phyloP scores from a whole-genome alignment of 2,113 vertebrate species.

The Coreoperca whiteheadi region DNA sequence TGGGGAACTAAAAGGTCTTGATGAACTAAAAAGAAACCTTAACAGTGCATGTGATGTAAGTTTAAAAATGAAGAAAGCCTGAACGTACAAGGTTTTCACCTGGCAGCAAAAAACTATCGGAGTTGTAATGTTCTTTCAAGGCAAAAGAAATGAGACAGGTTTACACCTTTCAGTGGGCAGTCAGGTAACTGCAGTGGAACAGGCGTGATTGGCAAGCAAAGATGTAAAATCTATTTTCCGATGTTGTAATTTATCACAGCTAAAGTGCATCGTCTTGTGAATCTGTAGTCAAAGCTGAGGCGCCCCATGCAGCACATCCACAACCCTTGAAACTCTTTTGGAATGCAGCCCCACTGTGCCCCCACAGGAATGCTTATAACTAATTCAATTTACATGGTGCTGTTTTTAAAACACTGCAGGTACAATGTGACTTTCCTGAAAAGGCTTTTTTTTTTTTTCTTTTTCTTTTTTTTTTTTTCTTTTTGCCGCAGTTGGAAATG shows the following conservation, averaged over 20 bases:
- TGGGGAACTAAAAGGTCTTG: not conserved
- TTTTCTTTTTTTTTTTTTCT: slow-evolving; percentile 19
- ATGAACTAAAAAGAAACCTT: not conserved
- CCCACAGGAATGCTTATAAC: slow-evolving; percentile 67
- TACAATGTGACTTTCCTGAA: slow-evolving; percentile 75
- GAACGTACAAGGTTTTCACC: not conserved
- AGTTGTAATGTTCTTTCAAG: slow-evolving; percentile 11
- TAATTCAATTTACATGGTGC: slow-evolving; percentile 75
- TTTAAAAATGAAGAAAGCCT: not conserved
- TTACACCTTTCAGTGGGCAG: slow-evolving; percentile 37
- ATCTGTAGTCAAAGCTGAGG: slow-evolving; percentile 29
- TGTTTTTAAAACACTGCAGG: slow-evolving; percentile 79
- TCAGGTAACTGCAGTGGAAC: slow-evolving; percentile 15
- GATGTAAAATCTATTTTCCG: slow-evolving; percentile 53
- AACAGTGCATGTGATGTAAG: not conserved
- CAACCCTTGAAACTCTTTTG: slow-evolving; percentile 46
- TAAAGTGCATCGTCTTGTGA: slow-evolving; percentile 35
- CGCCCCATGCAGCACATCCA: slow-evolving; percentile 31
- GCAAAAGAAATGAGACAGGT: slow-evolving; percentile 29
- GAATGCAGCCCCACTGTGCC: slow-evolving; percentile 62
- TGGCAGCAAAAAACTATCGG: not conserved
- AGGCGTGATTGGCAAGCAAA: slow-evolving; percentile 37
- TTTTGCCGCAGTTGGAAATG: slow-evolving; percentile 72
- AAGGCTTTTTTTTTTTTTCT: slow-evolving; percentile 27
- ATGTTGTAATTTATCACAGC: slow-evolving; percentile 44